These are phyloP conservation scores for Sesamia nonagrioides DNA, from an alignment of 1,140 invertebrate species.

Conservation along the genomic window DNA sequence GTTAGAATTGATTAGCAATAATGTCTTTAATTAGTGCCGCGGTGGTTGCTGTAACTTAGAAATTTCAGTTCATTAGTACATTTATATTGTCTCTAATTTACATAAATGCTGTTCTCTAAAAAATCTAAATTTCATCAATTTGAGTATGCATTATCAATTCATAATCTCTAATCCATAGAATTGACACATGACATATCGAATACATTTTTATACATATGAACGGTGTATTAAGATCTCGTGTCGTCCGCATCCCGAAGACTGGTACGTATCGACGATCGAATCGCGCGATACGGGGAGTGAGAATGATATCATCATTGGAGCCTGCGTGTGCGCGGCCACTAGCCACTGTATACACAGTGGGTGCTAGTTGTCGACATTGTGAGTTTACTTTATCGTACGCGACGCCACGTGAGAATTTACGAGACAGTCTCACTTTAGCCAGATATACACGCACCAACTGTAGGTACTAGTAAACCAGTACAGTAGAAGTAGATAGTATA, in stretches of 20 bases:
- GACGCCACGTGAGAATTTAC: conserved; percentile 44
- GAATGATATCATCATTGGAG: conserved; percentile 66
- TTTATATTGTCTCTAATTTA: not conserved
- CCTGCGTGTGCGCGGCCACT: conserved; percentile 33
- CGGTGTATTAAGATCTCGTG: conserved; percentile 65
- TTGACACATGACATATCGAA: conserved; percentile 67
- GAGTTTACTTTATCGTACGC: conserved; percentile 50
- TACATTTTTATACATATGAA: conserved; percentile 63
- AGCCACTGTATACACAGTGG: conserved; percentile 42
- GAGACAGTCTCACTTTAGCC: conserved; percentile 14
- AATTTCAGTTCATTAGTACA: not conserved
- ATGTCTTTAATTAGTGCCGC: not conserved
- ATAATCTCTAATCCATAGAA: conserved; percentile 59
- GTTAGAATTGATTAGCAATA: conserved; percentile 1
- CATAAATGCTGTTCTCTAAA: not conserved
- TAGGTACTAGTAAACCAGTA: conserved; percentile 21
- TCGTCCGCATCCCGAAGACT: conserved; percentile 58
- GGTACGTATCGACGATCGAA: conserved; percentile 65
- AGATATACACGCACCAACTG: conserved; percentile 34
- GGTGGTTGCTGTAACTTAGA: not conserved
- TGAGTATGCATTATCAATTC: conserved; percentile 40
- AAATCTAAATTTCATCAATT: conserved; percentile 17
- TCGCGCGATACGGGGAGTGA: conserved; percentile 64
- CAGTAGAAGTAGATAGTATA: not conserved
- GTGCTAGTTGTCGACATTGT: conserved; percentile 51